Base-by-base conservation (phyloP, 2,797 vertebrate genomes). In the Phylloscopus collybita region DNA sequence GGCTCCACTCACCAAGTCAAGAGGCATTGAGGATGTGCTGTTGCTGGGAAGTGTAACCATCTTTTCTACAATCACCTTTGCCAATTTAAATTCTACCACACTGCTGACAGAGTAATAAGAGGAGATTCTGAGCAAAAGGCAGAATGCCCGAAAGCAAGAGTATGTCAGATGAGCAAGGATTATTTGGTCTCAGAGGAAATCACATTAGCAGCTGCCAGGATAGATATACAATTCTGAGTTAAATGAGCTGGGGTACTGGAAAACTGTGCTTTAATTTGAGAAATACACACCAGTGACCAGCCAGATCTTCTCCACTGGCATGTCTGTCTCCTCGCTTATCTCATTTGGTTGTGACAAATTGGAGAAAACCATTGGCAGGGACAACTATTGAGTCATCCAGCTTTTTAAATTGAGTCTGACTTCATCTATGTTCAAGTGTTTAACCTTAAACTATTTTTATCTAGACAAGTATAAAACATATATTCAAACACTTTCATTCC, bases 191-290 rank as follows among this genome's bases (percentile, higher is more conserved):
- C 56, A 45, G 57, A 91, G 50, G 59, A 44, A 88, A 91, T 71
- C 90, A 30, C 21, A 51, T 88, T 87, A 95, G 59, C 79, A 94
- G 71, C 61, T 95, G 79, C 54, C 90, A 75, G 32, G 50, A 49
- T 18, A 88, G 79, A 83, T 86, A 59, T 6, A n/a, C 32, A 85
- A 32, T 71, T 80, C 80, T 69, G 85, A 86, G 62, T 66, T 88
- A 95, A 94, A 95, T 56, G 65, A 92, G 36, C 75, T 83, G 27
- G 21, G 10, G 20, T 91, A 40, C 45, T 71, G 75, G 16, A 80
- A 61, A 83, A 25, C 50, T 86, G 51, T 61, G 40, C 23, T 91
- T 92, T 87, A 69, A 69, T 95, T 93, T 3, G 7, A 72, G 61
- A 94, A 82, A 87, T 71, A 57, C 38, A 85, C 26, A 65, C 2